These are phyloP conservation scores for Ariopsis seemanni DNA, from an alignment of 2,113 vertebrate species.

Conservation along the genomic window DNA sequence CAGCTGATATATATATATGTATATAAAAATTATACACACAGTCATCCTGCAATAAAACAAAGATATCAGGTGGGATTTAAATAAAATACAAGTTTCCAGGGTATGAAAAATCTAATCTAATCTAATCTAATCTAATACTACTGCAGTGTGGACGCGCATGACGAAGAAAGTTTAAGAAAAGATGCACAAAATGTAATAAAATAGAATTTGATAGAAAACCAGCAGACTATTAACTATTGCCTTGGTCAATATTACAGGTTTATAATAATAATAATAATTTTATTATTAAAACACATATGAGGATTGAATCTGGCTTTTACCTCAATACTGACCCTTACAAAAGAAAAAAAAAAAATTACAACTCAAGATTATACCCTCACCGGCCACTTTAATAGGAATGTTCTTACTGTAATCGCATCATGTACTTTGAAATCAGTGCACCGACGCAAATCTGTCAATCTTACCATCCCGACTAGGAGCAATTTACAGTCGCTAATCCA, in stretches of 20 bases:
- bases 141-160: not conserved
- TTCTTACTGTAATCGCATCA: too few species aligned
- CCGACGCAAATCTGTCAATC: too few species aligned
- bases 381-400: too few species aligned
- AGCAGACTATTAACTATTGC: constrained; percentile 2
- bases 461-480: too few species aligned
- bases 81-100: not conserved
- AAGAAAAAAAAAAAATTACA: too few species aligned
- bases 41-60: not conserved
- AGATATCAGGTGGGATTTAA: not conserved
- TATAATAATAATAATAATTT: not conserved
- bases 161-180: not conserved
- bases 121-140: too few species aligned
- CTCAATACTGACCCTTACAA: not conserved
- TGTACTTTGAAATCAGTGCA: too few species aligned
- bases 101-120: not conserved
- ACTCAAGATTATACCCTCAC: not conserved
- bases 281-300: constrained; percentile 8
- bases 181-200: not conserved
- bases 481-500: too few species aligned
- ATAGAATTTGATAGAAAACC: constrained; percentile 32
- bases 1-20: not conserved
- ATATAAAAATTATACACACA: not conserved
- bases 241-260: not conserved
- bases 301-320: not conserved